These are phyloP conservation scores for Halichoeres trimaculatus DNA, from an alignment of 2,113 vertebrate genomes.

Conservation along the genomic window DNA sequence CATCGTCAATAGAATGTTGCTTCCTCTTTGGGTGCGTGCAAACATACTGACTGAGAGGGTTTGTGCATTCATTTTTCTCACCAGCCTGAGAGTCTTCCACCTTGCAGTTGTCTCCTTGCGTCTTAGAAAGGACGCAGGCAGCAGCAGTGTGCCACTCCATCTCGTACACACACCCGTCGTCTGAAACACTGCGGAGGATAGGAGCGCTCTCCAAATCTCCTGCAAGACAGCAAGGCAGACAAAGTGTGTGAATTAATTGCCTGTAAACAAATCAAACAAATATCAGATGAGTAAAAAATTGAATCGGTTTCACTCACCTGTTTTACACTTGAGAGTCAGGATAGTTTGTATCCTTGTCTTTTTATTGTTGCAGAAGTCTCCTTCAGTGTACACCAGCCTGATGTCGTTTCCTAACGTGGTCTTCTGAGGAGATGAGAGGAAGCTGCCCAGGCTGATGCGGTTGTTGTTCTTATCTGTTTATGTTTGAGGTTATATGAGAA, in stretches of 20 bases:
- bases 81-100: conserved; percentile 92
- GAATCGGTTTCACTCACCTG: conserved; percentile 80
- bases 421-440: conserved; percentile 87
- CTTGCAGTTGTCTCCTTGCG: conserved; percentile 88
- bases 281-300: background rate
- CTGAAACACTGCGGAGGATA: conserved; percentile 78
- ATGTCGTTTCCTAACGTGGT: conserved; percentile 85
- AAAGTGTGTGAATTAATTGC: background rate
- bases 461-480: conserved; percentile 80
- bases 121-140: conserved; percentile 91
- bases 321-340: conserved; percentile 90
- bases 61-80: conserved; percentile 72
- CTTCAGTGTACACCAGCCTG: conserved; percentile 88
- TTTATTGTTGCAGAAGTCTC: conserved; percentile 80
- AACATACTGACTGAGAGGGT: no score
- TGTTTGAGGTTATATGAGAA: background rate
- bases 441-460: conserved; percentile 87
- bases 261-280: background rate
- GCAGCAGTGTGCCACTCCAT: conserved; percentile 93
- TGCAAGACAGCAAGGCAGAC: conserved; percentile 46
- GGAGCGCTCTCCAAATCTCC: conserved; percentile 93
- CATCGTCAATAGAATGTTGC: no score
- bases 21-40: no score
- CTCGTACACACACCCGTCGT: conserved; percentile 84
- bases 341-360: conserved; percentile 84